Evolutionary conservation across 1,140 invertebrate species (phyloP).

Genomic region (Agraylea sexmaculata): DNA sequence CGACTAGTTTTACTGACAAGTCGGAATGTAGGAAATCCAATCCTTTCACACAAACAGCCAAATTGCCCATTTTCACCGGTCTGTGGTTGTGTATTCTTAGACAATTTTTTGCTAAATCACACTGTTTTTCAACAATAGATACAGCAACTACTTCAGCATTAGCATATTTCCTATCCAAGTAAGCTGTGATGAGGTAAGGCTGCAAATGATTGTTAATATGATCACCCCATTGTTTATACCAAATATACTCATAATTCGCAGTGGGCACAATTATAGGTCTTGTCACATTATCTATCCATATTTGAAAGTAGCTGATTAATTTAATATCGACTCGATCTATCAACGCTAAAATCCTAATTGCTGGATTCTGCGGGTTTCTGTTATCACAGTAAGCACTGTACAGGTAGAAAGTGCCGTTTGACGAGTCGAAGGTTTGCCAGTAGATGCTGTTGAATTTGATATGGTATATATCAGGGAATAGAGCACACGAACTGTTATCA

Average conservation of each 20-base stretch:
- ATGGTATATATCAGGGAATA: slow-evolving; percentile 73
- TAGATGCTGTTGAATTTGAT: slow-evolving; percentile 85
- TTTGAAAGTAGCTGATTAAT: slow-evolving; percentile 70
- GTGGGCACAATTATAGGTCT: slow-evolving; percentile 66
- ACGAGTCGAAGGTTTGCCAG: slow-evolving; percentile 70
- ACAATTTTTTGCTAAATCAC: slow-evolving; percentile 76
- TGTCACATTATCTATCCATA: slow-evolving; percentile 77
- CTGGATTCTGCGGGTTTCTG: slow-evolving; percentile 59
- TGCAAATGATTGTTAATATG: slow-evolving; percentile 84
- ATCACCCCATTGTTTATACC: slow-evolving; percentile 89
- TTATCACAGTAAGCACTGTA: slow-evolving; percentile 83
- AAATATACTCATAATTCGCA: slow-evolving; percentile 84
- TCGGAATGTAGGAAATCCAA: slow-evolving; percentile 86
- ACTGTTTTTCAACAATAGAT: slow-evolving; percentile 71
- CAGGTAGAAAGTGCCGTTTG: slow-evolving; percentile 75
- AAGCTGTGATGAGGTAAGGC: slow-evolving; percentile 80
- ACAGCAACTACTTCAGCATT: slow-evolving; percentile 67
- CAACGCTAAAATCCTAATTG: slow-evolving; percentile 76
- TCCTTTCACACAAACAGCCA: slow-evolving; percentile 90
- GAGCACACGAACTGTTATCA: slow-evolving; percentile 61
- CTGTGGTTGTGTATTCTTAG: slow-evolving; percentile 70
- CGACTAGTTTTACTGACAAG: slow-evolving; percentile 73
- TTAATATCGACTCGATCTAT: slow-evolving; percentile 76
- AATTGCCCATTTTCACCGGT: slow-evolving; percentile 58
- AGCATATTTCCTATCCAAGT: slow-evolving; percentile 61